A percentile compares a stretch with the other conserved stretches of the same genome.
Evolutionary conservation across 1,140 invertebrate genomes (phyloP).

Genomic region (Eriosoma lanigerum): DNA sequence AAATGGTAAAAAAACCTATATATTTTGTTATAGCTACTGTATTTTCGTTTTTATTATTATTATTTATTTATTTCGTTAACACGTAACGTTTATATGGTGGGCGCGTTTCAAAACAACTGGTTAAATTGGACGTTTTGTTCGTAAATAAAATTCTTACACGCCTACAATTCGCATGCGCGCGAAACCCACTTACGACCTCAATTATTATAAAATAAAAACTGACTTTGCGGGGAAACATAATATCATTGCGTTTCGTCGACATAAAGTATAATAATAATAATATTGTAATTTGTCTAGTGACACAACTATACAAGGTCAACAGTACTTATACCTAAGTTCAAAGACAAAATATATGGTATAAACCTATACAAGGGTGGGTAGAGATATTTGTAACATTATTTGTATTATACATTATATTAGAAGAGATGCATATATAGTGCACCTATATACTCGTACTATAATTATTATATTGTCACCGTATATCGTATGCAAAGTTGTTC

Average conservation of each 20-base stretch:
- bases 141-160: conserved; percentile 44
- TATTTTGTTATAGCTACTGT: conserved; percentile 12
- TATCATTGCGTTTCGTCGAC: neutral
- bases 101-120: conserved; percentile 39
- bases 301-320: neutral
- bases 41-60: conserved; percentile 8
- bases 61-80: conserved; percentile 22
- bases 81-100: conserved; percentile 4
- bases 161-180: conserved; percentile 29
- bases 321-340: neutral
- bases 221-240: conserved; percentile 16
- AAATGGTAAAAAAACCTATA: neutral
- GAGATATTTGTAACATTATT: neutral
- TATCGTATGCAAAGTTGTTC: neutral
- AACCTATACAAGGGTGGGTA: neutral
- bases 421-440: no score
- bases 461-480: neutral
- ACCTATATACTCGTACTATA: no score
- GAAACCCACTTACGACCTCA: conserved; percentile 35
- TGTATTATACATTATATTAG: no score
- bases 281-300: neutral
- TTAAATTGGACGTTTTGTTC: conserved; percentile 45
- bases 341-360: neutral
- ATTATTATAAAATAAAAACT: conserved; percentile 8
- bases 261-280: conserved; percentile 11